Evolutionary conservation across 2,113 vertebrate species (phyloP).

Genomic region (Dunckerocampus dactyliophorus): DNA sequence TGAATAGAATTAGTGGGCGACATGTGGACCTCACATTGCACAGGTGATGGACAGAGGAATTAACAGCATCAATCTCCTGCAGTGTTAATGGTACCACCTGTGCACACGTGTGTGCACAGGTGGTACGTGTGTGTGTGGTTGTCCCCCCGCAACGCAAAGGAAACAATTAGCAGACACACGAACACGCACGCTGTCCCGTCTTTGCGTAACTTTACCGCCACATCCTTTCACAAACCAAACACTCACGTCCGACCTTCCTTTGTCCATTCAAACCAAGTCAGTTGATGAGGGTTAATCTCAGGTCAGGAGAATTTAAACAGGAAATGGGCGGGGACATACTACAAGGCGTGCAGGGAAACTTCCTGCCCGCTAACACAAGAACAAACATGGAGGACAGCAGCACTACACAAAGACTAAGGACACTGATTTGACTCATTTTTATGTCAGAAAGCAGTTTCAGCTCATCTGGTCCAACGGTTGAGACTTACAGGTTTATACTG

Average conservation of each 20-base stretch:
- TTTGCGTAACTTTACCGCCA: background rate
- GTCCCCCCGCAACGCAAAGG: slow-evolving; percentile 22
- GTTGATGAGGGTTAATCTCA: background rate
- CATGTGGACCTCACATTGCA: slow-evolving; percentile 4
- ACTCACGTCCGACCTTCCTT: background rate
- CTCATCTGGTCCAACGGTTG: slow-evolving; percentile 15
- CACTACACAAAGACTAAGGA: background rate
- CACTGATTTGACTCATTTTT: background rate
- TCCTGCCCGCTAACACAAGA: background rate
- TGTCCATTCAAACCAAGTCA: slow-evolving; percentile 2
- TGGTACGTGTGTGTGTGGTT: slow-evolving; percentile 8
- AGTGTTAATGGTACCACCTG: background rate
- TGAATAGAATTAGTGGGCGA: background rate
- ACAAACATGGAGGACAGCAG: background rate
- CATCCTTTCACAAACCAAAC: background rate
- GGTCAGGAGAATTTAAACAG: slow-evolving; percentile 5
- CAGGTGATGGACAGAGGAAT: slow-evolving; percentile 1
- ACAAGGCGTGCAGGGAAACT: background rate
- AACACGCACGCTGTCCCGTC: background rate
- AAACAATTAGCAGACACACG: slow-evolving; percentile 12
- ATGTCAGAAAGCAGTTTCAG: slow-evolving; percentile 17
- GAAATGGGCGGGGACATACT: slow-evolving; percentile 4
- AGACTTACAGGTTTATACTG: background rate
- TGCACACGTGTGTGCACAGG: background rate
- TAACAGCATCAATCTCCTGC: slow-evolving; percentile 3